phyloP scores from a whole-genome alignment of 2,113 vertebrate species.

The Poeciliopsis retropinna region DNA sequence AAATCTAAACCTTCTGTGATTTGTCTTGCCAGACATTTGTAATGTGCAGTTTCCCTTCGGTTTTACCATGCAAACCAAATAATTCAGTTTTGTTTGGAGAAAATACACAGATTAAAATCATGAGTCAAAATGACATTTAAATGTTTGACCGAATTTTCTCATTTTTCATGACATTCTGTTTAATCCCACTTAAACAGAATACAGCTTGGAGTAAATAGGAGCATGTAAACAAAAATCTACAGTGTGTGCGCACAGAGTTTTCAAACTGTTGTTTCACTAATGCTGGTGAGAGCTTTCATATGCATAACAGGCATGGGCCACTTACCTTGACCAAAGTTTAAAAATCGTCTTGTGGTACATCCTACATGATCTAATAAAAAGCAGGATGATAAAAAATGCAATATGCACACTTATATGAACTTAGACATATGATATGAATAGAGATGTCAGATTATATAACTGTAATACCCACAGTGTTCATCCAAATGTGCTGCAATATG shows the following conservation, averaged over 20 bases:
- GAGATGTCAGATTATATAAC: too few relatives aligned
- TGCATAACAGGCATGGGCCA: not conserved
- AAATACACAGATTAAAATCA: slow-evolving; percentile 33
- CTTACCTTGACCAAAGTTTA: not conserved
- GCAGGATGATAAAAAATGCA: not conserved
- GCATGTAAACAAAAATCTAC: slow-evolving; percentile 37
- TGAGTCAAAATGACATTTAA: slow-evolving; percentile 2
- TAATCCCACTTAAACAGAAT: not conserved
- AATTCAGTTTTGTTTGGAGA: not conserved
- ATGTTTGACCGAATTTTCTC: not conserved
- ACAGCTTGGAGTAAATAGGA: slow-evolving; percentile 1
- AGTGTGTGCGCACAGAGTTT: not conserved
- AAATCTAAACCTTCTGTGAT: slow-evolving; percentile 11
- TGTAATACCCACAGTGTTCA: too few relatives aligned
- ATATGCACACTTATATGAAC: too few relatives aligned
- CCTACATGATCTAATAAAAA: not conserved
- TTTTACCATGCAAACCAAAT: slow-evolving; percentile 31
- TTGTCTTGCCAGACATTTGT: slow-evolving; percentile 3
- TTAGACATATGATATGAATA: too few relatives aligned
- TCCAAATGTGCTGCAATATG: too few relatives aligned
- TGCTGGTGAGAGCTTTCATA: slow-evolving; percentile 2
- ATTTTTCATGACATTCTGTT: not conserved
- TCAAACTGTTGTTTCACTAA: not conserved
- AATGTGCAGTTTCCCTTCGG: not conserved
- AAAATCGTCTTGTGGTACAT: not conserved